These are phyloP conservation scores for Ischnura elegans DNA, from an alignment of 2,888 invertebrate genomes.

Conservation along the genomic window DNA sequence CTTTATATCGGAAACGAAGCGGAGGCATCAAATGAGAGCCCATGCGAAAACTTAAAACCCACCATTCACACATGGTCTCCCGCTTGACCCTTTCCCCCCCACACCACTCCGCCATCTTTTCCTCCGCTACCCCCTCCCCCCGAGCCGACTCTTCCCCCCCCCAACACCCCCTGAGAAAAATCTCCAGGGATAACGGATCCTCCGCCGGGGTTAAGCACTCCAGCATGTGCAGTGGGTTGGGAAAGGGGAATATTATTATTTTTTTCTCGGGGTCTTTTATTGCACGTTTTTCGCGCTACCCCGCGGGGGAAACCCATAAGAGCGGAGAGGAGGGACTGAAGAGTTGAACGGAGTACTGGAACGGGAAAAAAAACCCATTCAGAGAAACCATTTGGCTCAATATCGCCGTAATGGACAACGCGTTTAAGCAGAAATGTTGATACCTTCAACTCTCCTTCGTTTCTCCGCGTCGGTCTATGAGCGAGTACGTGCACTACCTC, in stretches of 20 bases:
- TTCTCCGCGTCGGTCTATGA: neutral
- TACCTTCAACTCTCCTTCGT: neutral
- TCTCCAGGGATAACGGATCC: slow-evolving; percentile 16
- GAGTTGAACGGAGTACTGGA: neutral
- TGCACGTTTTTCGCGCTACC: slow-evolving; percentile 5
- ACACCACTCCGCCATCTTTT: too few species aligned
- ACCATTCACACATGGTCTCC: neutral
- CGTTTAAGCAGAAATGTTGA: slow-evolving; percentile 16
- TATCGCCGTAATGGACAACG: slow-evolving; percentile 2
- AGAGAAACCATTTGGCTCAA: neutral
- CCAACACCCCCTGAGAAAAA: neutral
- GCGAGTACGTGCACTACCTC: too few species aligned
- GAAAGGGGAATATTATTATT: neutral
- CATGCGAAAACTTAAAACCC: neutral
- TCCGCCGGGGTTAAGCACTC: slow-evolving; percentile 21
- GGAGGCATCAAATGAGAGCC: slow-evolving; percentile 8
- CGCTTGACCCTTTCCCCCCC: neutral
- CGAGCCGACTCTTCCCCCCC: neutral
- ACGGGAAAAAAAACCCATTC: neutral
- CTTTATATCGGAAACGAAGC: neutral
- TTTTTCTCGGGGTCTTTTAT: neutral
- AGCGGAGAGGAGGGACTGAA: neutral
- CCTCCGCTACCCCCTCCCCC: neutral
- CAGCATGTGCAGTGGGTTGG: neutral
- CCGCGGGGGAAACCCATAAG: neutral